phyloP scores from a whole-genome alignment of 2,888 invertebrate species.

The Cenopis cana region DNA sequence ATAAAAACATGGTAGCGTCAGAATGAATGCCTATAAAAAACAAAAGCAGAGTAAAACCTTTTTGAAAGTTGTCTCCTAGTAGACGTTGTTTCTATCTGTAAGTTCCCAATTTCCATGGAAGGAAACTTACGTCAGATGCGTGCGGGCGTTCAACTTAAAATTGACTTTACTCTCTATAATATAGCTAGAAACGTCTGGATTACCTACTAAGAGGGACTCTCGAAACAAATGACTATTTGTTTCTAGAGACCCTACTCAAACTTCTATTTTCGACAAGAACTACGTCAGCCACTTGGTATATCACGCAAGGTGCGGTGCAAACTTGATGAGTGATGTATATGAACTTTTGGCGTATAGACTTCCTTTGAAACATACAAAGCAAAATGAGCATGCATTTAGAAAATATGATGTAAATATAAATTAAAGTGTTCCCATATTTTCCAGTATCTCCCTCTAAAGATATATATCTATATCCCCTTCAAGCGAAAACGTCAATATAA shows the following conservation, averaged over 20 bases:
- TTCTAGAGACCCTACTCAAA: neutral
- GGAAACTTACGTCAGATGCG: too few species aligned
- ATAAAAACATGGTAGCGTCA: conserved; percentile 31
- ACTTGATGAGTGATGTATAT: too few species aligned
- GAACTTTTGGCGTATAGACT: too few species aligned
- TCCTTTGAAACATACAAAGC: too few species aligned
- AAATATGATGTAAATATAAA: neutral
- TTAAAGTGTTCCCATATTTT: neutral
- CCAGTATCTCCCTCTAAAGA: conserved; percentile 9
- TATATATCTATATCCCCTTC: conserved; percentile 3
- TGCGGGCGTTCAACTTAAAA: too few species aligned
- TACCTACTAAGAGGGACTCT: neutral
- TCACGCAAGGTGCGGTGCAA: too few species aligned
- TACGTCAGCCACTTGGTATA: too few species aligned
- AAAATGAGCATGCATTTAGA: neutral
- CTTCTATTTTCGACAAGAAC: neutral
- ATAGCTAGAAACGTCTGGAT: neutral
- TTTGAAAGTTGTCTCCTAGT: too few species aligned
- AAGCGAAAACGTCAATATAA: conserved; percentile 11
- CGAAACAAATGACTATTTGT: neutral
- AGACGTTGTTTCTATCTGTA: too few species aligned
- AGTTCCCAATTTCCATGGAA: too few species aligned
- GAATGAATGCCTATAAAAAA: conserved; percentile 17
- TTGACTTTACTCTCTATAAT: too few species aligned
- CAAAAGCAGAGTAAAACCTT: neutral